Percentiles rank a stretch among this genome's conserved stretches.
phyloP scores from a whole-genome alignment of 2,113 vertebrate genomes.

The Guaruba guarouba region DNA sequence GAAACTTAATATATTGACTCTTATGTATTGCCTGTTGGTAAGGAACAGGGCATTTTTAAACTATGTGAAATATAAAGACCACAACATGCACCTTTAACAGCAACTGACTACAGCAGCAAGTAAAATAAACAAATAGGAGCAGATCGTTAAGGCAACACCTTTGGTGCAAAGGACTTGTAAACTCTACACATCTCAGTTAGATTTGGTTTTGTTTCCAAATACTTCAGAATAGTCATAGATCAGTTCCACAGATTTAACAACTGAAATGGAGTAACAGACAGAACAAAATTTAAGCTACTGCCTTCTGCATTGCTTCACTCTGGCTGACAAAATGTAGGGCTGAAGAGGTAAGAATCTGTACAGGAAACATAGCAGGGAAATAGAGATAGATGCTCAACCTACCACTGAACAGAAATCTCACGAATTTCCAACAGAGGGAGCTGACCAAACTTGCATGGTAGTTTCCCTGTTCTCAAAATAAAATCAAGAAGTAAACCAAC shows the following conservation, averaged over 20 bases:
- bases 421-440: not conserved
- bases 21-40: not conserved
- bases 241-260: not conserved
- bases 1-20: not conserved
- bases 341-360: not conserved
- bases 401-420: not conserved
- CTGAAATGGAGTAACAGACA: not conserved
- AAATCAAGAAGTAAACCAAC: not conserved
- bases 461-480: not conserved
- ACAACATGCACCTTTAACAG: accelerated
- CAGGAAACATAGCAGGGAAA: not conserved
- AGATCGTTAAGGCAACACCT: not conserved
- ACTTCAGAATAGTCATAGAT: not conserved
- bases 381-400: not conserved
- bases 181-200: not conserved
- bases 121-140: not conserved
- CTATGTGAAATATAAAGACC: not conserved
- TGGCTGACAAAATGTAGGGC: not conserved
- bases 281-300: not conserved
- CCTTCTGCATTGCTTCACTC: not conserved
- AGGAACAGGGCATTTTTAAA: not conserved
- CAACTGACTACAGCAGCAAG: not conserved
- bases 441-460: not conserved
- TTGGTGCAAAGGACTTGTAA: not conserved
- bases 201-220: not conserved